These are phyloP conservation scores for Echiichthys vipera DNA, from an alignment of 2,797 vertebrate genomes.

Conservation along the genomic window DNA sequence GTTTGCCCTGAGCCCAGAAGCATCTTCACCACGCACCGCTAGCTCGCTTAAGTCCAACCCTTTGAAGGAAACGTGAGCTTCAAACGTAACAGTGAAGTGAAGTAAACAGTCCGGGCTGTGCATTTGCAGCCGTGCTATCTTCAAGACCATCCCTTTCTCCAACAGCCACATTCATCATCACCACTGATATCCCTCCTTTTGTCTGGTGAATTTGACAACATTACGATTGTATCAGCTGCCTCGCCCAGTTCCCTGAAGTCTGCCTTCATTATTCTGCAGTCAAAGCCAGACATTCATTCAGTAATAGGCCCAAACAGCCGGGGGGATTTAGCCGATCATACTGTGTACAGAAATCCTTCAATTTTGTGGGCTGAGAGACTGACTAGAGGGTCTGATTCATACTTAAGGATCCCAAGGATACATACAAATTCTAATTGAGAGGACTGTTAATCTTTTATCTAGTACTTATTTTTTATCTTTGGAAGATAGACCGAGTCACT, in stretches of 20 bases:
- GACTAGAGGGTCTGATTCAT: constrained; percentile 42
- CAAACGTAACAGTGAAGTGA: not conserved
- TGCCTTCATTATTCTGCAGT: constrained; percentile 70
- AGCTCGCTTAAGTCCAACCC: not conserved
- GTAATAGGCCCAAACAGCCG: constrained; percentile 59
- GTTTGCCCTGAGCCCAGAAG: constrained; percentile 11
- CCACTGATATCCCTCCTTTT: constrained; percentile 56
- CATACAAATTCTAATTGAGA: constrained; percentile 55
- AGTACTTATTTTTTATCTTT: constrained; percentile 54
- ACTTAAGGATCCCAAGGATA: constrained; percentile 44
- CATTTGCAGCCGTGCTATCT: constrained; percentile 38
- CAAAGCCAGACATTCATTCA: constrained; percentile 64
- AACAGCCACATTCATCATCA: constrained; percentile 47
- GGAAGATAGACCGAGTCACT: constrained; percentile 7
- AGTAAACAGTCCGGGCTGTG: constrained; percentile 13
- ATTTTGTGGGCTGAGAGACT: constrained; percentile 21
- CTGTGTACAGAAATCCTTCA: constrained; percentile 50
- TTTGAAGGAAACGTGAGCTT: not conserved
- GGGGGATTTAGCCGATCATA: constrained; percentile 51
- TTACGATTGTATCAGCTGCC: constrained; percentile 71
- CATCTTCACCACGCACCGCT: not conserved
- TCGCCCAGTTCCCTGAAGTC: constrained; percentile 56
- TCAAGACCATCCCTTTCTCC: constrained; percentile 28
- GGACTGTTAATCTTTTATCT: constrained; percentile 54
- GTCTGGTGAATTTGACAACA: constrained; percentile 71